Conservation (phyloP, 2,113 vertebrate genomes). For the Madoqua kirkii region DNA sequence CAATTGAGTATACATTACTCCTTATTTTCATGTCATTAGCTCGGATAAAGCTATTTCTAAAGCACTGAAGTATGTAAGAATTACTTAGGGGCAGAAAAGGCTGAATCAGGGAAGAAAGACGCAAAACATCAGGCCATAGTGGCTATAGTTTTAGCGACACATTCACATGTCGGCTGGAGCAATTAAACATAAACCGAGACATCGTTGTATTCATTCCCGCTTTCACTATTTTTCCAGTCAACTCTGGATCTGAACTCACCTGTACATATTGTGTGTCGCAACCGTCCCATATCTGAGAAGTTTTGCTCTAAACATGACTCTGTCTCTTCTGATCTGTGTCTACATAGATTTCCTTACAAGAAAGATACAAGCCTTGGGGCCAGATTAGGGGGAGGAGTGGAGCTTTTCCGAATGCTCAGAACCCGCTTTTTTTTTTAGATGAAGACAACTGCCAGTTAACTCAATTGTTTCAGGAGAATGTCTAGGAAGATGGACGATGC, state of each 20-base stretch:
- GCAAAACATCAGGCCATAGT: neutral
- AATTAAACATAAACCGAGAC: neutral
- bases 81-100: neutral
- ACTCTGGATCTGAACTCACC: neutral
- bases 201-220: neutral
- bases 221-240: neutral
- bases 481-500: neutral
- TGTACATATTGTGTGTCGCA: accelerated
- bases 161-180: neutral
- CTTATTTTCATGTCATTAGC: conserved; percentile 70
- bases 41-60: conserved; percentile 61
- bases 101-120: neutral
- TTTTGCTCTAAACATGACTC: accelerated
- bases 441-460: neutral
- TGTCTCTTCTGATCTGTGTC: accelerated
- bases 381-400: neutral
- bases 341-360: too few species aligned
- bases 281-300: accelerated
- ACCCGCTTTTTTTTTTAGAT: neutral
- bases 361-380: neutral
- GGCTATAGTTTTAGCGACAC: neutral
- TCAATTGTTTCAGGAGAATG: neutral
- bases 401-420: neutral
- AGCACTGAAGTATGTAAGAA: conserved; percentile 58
- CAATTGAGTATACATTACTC: conserved; percentile 60